Conservation (phyloP, 2,113 vertebrate species). For the Balaeniceps rex region DNA sequence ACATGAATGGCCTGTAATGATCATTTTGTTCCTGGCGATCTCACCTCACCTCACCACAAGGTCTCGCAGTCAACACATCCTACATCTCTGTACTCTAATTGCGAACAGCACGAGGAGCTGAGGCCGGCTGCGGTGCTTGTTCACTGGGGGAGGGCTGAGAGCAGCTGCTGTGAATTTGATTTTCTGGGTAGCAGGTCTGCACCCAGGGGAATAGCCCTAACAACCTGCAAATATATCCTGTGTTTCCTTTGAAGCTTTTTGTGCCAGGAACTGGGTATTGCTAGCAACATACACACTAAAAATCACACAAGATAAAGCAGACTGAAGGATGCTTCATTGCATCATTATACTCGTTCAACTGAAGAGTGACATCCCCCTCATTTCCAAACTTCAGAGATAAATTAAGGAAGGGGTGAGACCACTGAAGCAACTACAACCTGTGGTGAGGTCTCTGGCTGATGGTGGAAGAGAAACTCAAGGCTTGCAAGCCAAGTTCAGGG, state of each 20-base stretch:
- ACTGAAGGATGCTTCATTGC: not conserved
- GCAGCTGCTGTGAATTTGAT: not conserved
- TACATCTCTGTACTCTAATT: not conserved
- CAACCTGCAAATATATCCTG: not conserved
- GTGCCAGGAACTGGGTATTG: not conserved
- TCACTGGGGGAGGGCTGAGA: not conserved
- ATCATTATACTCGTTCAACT: accelerated
- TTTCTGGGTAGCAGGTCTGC: not conserved
- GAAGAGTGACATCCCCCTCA: accelerated
- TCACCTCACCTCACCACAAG: constrained; percentile 33
- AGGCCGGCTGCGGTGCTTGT: not conserved
- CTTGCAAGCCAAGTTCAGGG: not conserved
- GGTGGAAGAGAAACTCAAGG: not conserved
- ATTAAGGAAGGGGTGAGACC: not conserved
- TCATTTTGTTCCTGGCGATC: constrained; percentile 38
- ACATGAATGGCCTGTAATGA: constrained; percentile 62
- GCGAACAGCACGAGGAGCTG: not conserved
- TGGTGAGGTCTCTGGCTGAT: not conserved
- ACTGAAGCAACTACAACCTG: not conserved
- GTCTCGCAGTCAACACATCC: constrained; percentile 27
- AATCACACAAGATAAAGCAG: not conserved
- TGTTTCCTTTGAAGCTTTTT: not conserved
- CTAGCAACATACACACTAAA: not conserved
- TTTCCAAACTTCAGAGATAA: not conserved
- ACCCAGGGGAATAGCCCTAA: not conserved